Base-by-base conservation (phyloP, 2,888 invertebrate genomes). In the Eretmocerus hayati region DNA sequence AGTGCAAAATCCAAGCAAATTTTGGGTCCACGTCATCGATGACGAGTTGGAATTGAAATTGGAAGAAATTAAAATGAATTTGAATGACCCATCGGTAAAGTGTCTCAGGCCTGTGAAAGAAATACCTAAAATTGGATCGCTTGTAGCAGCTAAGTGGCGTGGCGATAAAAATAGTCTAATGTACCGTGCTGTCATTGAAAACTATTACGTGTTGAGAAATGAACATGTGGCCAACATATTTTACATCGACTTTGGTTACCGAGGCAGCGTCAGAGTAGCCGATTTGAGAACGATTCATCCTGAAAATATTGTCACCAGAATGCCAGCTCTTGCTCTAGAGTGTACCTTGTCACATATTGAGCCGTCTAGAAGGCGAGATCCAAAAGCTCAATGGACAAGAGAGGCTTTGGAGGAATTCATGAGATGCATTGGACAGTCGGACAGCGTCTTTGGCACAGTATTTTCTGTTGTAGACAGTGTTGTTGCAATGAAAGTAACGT, bases 381-480 rank as follows among this genome's bases (percentile, higher is more conserved):
- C 75, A 1, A 75, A 74, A 49, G 83, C 81, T 1, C 63, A 74
- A 20, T 89, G 87, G 90, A 72, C 79, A 1, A 60, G 67, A 0
- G 70, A 73, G 36, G 81, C 85, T 0, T 15, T 18, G 6, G 16
- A 47, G 9, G 2, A 46, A 2, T 52, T 50, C 15, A 30, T 16
- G 5, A 5, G 19, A 1, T 40, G 19, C 15, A 22, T 20, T 6
- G 15, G 19, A 1, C 11, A 36, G n/a, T 4, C 26, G 1, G 18
- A 11, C 5, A 79, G 5, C 66, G 15, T 66, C 1, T 60, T 20
- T 58, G 79, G 76, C 59, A 57, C 78, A 76, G 70, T 85, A 13
- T 90, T 85, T 68, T 93, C 92, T 0, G 82, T 91, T n/a, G 85
- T 88, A 0, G 79, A 85, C 50, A 81, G 83, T 33, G 75, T 88